Base-by-base conservation (phyloP, 2,797 vertebrate genomes). In the Enteromius afrohamiltoni region DNA sequence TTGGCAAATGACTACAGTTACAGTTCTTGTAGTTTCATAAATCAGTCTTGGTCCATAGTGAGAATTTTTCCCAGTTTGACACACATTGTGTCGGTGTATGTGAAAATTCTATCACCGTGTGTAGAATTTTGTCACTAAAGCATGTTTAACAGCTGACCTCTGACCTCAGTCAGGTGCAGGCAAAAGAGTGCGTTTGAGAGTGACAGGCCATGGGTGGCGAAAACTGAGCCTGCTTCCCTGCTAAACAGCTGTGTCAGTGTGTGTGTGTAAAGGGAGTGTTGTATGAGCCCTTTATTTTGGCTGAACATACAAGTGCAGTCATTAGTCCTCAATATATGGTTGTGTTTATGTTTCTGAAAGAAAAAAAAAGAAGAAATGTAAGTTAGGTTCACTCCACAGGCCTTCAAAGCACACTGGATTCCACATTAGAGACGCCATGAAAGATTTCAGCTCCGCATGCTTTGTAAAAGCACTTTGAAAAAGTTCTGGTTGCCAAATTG, bases 141-240 rank as follows among this genome's bases (percentile, higher is more conserved):
- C 88, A 85, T 82, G 89, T 91, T 90, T 81, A 91, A 93, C 91
- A 92, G 89, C 90, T 91, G 92, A 94, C 92, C 92, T 92, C 89
- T 86, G 92, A 92, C 85, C 92, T 90, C 90, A 87, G 93, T 95
- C 93, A 94, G 93, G 92, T 94, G 93, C 90, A 85, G 91, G 26
- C 91, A 92, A 92, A 92, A 90, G 90, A 91, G 92, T 91, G 91
- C 94, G 92, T 93, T 88, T 88, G 87, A 86, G 88, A 88, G 87
- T 88, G 87, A 45, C 88, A 89, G 90, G 87, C 89, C 89, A 85
- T 80, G 86, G 87, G 90, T 92, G 92, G 93, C 92, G 92, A 93
- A 93, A 83, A 85, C 85, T 81, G 89, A 86, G 86, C 92, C 91
- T 92, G 91, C 92, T 93, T 93, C 90, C 90, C 89, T 88, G 89